Evolutionary conservation across 2,113 vertebrate species (phyloP).

Genomic region (Albula goreensis): DNA sequence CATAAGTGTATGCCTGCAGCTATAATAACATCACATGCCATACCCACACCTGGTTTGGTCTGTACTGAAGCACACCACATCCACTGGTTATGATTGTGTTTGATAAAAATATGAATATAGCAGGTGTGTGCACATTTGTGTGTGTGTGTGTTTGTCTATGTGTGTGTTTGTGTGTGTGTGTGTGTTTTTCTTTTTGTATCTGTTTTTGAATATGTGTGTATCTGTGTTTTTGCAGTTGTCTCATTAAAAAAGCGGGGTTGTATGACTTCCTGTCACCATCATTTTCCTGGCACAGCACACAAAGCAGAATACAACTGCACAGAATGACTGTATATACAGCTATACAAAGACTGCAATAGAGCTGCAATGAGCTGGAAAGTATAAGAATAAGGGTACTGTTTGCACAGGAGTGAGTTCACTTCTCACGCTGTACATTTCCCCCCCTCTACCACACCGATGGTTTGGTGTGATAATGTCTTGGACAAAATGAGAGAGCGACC

Average conservation of each 20-base stretch:
- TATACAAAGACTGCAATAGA: too few species aligned
- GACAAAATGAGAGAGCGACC: slow-evolving; percentile 3
- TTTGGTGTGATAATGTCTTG: background rate
- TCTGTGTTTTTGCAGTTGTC: background rate
- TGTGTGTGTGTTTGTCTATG: background rate
- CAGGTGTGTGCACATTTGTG: background rate
- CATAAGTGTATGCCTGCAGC: too few species aligned
- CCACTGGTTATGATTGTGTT: background rate
- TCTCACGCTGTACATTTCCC: background rate
- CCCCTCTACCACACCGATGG: background rate
- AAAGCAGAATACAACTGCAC: background rate
- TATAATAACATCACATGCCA: slow-evolving; percentile 38
- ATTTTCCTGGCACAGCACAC: background rate
- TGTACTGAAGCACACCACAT: background rate
- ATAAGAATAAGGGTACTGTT: background rate
- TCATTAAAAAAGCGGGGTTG: background rate
- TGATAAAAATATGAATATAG: background rate
- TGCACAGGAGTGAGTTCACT: background rate
- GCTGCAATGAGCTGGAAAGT: too few species aligned
- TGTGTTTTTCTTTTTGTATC: background rate
- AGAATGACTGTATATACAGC: background rate
- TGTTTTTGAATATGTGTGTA: background rate
- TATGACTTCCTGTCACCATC: background rate
- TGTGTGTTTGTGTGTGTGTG: background rate
- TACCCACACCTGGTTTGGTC: slow-evolving; percentile 23